Conservation (phyloP, 2,113 vertebrate genomes). For the Lucifuga dentata region DNA sequence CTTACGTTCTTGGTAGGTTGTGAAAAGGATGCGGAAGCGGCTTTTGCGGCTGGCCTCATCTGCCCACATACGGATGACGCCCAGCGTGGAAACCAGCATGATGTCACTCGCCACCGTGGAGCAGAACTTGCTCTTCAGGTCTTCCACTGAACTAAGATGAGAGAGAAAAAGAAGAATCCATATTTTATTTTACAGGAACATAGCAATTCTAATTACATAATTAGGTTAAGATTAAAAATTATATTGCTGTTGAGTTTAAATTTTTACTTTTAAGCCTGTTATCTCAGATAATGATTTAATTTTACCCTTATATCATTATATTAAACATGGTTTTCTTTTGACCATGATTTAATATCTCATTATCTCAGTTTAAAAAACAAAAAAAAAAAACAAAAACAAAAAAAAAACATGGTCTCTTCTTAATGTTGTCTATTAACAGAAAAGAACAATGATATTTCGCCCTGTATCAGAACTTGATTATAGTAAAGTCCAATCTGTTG, state of each 20-base stretch:
- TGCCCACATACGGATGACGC: slow-evolving; percentile 98
- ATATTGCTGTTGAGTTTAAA: not conserved
- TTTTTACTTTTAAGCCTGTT: not conserved
- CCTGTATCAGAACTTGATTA: too few species aligned
- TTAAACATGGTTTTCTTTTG: slow-evolving; percentile 18
- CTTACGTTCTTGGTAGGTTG: slow-evolving; percentile 99
- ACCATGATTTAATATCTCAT: slow-evolving; percentile 28
- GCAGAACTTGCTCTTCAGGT: slow-evolving; percentile 97
- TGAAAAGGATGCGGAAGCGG: slow-evolving; percentile 98
- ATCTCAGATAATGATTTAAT: slow-evolving; percentile 26
- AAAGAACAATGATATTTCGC: too few species aligned
- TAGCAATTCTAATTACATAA: not conserved
- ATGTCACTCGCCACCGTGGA: slow-evolving; percentile 98
- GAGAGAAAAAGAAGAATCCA: slow-evolving; percentile 25
- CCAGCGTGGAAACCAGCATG: slow-evolving; percentile 93
- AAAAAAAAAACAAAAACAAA: slow-evolving; percentile 14
- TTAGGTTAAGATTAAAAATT: slow-evolving; percentile 10
- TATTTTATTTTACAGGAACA: not conserved
- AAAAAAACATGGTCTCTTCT: too few species aligned
- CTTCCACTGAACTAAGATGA: slow-evolving; percentile 89
- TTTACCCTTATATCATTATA: slow-evolving; percentile 29
- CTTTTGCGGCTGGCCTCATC: slow-evolving; percentile 95
- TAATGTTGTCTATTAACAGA: too few species aligned
- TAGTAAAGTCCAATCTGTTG: too few species aligned
- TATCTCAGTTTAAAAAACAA: too few species aligned